Conservation (phyloP, 2,797 vertebrate species). For the Phrynocephalus vlangalii region DNA sequence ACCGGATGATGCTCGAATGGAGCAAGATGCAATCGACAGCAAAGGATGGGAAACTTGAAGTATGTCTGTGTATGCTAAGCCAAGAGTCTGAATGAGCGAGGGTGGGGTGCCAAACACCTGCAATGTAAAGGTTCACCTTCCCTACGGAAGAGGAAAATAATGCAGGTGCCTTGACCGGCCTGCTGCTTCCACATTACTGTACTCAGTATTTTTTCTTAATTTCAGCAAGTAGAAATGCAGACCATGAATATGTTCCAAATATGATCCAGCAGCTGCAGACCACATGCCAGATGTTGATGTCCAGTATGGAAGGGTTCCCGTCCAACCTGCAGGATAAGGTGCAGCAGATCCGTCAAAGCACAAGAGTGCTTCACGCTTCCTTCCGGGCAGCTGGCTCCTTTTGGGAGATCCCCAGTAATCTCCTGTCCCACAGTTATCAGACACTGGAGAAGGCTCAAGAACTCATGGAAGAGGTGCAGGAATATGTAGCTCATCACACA, state of each 20-base stretch:
- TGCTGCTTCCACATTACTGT: no score
- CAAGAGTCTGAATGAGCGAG: neutral
- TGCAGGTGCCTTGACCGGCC: neutral
- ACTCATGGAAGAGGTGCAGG: slow-evolving; percentile 83
- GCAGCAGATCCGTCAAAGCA: slow-evolving; percentile 75
- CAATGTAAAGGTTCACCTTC: neutral
- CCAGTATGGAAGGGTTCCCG: slow-evolving; percentile 69
- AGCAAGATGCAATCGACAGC: slow-evolving; percentile 33
- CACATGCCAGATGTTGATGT: slow-evolving; percentile 45
- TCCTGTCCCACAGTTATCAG: slow-evolving; percentile 82
- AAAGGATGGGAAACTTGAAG: slow-evolving; percentile 26
- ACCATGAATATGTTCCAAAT: slow-evolving; percentile 82
- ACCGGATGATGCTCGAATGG: slow-evolving; percentile 67
- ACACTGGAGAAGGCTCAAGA: slow-evolving; percentile 69
- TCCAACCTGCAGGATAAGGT: slow-evolving; percentile 72
- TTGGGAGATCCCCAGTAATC: slow-evolving; percentile 77
- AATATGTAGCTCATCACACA: slow-evolving; percentile 84
- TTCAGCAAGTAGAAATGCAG: slow-evolving; percentile 81
- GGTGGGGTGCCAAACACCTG: neutral
- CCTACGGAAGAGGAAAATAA: neutral
- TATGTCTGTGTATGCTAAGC: neutral
- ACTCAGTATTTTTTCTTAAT: neutral
- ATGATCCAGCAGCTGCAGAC: slow-evolving; percentile 62
- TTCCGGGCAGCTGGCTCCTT: slow-evolving; percentile 74
- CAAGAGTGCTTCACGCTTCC: slow-evolving; percentile 83